Base-by-base conservation (phyloP, 1,140 invertebrate species). In the Drosophila teissieri region DNA sequence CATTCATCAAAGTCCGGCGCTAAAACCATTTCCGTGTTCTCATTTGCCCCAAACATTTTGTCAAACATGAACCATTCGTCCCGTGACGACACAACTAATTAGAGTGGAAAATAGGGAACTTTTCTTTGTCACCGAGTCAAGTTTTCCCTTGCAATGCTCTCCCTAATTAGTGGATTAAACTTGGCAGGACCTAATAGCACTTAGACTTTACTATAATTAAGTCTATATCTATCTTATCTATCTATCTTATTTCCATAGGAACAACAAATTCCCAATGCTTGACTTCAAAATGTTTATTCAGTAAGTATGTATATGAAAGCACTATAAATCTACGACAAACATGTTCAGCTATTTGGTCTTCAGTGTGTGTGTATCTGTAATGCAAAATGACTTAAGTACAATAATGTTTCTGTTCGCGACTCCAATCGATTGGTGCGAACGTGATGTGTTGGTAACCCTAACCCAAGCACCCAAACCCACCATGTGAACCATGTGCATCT, bases 1-100 rank as follows among this genome's bases (percentile, higher is more conserved):
- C 39, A 75, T 75, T 53, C 73, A 75, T 75, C 73, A 75, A 75
- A 75, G 73, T 75, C 73, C 73, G 31, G 37, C 37, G 53, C 10
- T 75, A 75, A 75, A 75, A 75, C 73, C 73, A 57, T 75, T 75
- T 75, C 40, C 72, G 53, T 75, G 73, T 75, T 75, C 19, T 19
- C 22, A 27, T 34, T 19, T 19, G 4, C 37, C 19, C 17, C 22
- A 60, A 62, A 73, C 44, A 45, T 57, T 69, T 45, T 58, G 48
- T 58, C 73, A 44, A 67, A 57, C 37, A 36, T 27, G 42, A 34
- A 65, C 42, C 8, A 58, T 53, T 65, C 22, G n/a, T 34, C 11
- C 24, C 12, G 27, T 77, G 64, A 69, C 73, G 73, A 70, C 74
- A 78, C 56, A 45, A 49, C 56, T 77, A 77, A 77, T 77, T 77